Evolutionary conservation across 2,888 invertebrate species (phyloP), one percentile per base, ranked within the genome.

Genomic region (Agrochola lychnidis): DNA sequence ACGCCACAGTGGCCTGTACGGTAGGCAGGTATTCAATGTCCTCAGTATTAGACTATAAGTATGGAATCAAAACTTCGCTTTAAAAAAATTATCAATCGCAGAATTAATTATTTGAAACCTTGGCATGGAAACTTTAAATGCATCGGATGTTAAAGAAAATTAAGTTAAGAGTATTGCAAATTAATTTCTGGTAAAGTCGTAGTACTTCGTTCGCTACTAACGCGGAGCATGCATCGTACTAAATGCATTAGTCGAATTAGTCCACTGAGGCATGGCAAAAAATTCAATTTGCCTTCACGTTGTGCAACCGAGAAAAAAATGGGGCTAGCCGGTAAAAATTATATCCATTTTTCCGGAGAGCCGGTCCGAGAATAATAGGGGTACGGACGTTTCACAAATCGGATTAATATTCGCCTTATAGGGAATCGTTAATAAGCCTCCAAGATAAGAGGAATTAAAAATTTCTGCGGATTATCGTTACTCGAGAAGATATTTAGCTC

Each of bases 211-310:
- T 51, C 62, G 56, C 69, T 80, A 73, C 82, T 81, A 56, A 78
- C 76, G 83, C 82, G 87, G 89, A 91, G 91, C 94, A 93, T 94
- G 95, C 94, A 94, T 93, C 91, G 90, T 89, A 90, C 94, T 95
- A 95, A 96, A 92, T 92, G 95, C 95, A 96, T 96, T 96, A 96
- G 93, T 91, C 94, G 94, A 95, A 96, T 96, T 96, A 96, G 94
- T 94, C 93, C 94, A 92, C 88, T 94, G 95, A 94, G 91, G 96
- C 95, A 92, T 93, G 91, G 93, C 90, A 93, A 95, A 96, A 96
- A 96, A 96, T 95, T 95, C 95, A 96, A 96, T 96, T 96, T 96
- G 91, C 95, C 90, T 91, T 90, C 93, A 90, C 94, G 93, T 89
- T 91, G 92, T 91, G 90, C 91, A 90, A 88, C 89, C 91, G 90